Evolutionary conservation across 2,888 invertebrate species (phyloP).

Genomic region (Idaea dimidiata): DNA sequence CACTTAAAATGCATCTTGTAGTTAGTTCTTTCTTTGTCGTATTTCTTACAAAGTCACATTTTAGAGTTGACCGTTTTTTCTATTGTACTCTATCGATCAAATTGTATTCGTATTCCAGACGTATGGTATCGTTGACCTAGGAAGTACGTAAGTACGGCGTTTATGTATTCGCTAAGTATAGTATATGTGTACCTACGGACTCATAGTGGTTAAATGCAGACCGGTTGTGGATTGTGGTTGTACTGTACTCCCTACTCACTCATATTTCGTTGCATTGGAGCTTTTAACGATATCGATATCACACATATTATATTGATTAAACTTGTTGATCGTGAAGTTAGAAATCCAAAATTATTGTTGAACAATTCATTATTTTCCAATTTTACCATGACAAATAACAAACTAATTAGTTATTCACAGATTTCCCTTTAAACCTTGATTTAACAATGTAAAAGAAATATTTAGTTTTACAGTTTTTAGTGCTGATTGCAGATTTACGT

Average conservation of each 20-base stretch:
- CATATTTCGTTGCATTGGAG: constrained; percentile 8
- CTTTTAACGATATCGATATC: background rate
- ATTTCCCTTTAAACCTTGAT: background rate
- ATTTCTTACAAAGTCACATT: background rate
- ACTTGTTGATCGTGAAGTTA: background rate
- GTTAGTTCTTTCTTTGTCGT: background rate
- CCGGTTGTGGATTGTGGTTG: constrained; percentile 60
- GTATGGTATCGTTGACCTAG: background rate
- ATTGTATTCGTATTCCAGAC: background rate
- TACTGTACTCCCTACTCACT: constrained; percentile 25
- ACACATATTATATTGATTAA: background rate
- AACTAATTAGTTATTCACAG: background rate
- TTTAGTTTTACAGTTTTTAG: background rate
- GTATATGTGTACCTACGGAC: background rate
- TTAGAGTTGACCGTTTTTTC: background rate
- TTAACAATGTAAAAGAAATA: background rate
- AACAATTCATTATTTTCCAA: background rate
- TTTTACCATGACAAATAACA: background rate
- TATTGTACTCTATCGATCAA: background rate
- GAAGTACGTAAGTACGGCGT: background rate
- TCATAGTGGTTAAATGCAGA: constrained; percentile 31
- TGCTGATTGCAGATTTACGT: constrained; percentile 2
- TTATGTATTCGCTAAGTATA: constrained; percentile 1
- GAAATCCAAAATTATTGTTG: background rate
- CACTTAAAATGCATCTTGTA: background rate